Evolutionary conservation across 2,113 vertebrate genomes (phyloP), one percentile per base, ranked within the genome.

Genomic region (Periophthalmodon schlosseri): DNA sequence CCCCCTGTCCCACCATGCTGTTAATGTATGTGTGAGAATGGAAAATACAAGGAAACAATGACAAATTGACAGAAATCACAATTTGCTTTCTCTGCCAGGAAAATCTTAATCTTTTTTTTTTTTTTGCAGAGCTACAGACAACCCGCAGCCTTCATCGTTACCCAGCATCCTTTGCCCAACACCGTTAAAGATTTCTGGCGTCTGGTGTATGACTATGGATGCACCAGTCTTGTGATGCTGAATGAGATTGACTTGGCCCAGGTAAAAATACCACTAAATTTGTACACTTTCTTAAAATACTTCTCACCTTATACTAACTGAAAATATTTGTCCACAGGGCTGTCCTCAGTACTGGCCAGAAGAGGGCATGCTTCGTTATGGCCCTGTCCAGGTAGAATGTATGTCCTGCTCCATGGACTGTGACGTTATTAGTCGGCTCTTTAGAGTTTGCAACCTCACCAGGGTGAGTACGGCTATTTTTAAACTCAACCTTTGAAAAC

Each of bases 131-230:
- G 97, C 92, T 99, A 99, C 90, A 95, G 97, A 87, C 97, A 99
- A 78, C 97, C 97, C 9, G 97, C 98, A 44, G 97, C 97, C 7
- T 99, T 99, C 88, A 99, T 99, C 0, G 96, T 99, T 89, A 99
- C 98, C 11, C 98, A 99, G 68, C 98, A 98, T 89, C 98, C 98
- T 64, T 88, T 99, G 90, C 98, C 97, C 69, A 99, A 97, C 93
- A 97, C 97, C 23, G 96, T 99, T 86, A 99, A 99, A 89, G 98
- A 99, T 86, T 99, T 99, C 87, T 99, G 98, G 98, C 96, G 98
- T 89, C 93, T 99, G 79, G 98, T 99, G 39, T 99, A 99, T 28
- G 98, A 99, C 90, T 99, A 99, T 2, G 97, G 97, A 80, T 99
- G 98, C 74, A 99, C 97, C 74, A 99, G 97, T 63, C 93, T 99